These are phyloP conservation scores for Poecilia wingei DNA, from an alignment of 2,797 vertebrate species.

Conservation along the genomic window DNA sequence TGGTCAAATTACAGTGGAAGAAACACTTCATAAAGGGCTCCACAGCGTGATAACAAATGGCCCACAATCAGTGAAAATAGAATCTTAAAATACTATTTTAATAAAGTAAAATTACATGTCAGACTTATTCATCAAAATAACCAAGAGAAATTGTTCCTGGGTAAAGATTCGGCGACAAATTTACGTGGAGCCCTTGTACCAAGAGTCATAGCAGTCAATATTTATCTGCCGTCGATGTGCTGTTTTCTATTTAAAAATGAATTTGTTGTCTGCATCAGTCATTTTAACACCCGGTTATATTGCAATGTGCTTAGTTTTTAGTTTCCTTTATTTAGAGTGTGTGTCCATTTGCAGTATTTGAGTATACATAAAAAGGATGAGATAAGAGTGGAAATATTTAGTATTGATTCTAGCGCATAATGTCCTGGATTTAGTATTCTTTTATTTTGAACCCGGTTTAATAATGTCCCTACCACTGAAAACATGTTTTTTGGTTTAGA, in stretches of 20 bases:
- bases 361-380: neutral
- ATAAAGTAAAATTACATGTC: neutral
- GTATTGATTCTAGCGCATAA: neutral
- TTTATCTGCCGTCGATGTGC: neutral
- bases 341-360: neutral
- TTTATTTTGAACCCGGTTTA: neutral
- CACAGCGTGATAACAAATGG: neutral
- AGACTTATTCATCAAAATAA: neutral
- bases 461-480: neutral
- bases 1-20: neutral
- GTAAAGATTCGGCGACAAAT: neutral
- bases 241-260: neutral
- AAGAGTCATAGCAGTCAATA: neutral
- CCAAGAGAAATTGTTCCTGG: neutral
- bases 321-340: neutral
- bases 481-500: neutral
- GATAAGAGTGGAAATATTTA: neutral
- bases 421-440: neutral
- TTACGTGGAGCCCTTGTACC: neutral
- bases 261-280: neutral
- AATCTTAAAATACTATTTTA: neutral
- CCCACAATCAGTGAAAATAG: neutral
- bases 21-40: neutral
- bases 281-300: neutral
- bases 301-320: neutral